Evolutionary conservation across 1,140 invertebrate genomes (phyloP).

Genomic region (Monomorium pharaonis): DNA sequence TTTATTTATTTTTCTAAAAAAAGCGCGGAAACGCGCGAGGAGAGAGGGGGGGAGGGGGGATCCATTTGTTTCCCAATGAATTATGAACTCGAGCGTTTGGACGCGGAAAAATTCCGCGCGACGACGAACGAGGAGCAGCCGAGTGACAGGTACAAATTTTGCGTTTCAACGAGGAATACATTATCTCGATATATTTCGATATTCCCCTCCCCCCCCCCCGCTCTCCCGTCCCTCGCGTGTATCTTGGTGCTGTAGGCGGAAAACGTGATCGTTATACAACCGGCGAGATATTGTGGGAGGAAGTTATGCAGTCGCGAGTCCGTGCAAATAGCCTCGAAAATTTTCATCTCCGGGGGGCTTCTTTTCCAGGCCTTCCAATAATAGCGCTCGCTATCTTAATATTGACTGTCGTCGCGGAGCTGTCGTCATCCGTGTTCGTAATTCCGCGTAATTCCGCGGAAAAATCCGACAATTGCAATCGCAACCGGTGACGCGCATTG

Average conservation of each 20-base stretch:
- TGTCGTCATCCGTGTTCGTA: background rate
- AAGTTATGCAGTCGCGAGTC: constrained; percentile 28
- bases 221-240: background rate
- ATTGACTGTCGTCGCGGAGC: background rate
- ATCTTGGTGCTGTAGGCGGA: constrained; percentile 1
- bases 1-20: constrained; percentile 57
- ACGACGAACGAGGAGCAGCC: background rate
- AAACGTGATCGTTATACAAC: constrained; percentile 75
- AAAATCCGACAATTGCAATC: background rate
- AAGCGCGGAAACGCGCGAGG: background rate
- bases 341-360: constrained; percentile 21
- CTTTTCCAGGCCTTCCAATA: constrained; percentile 3
- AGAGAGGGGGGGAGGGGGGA: too few relatives aligned
- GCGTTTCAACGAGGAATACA: background rate
- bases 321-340: constrained; percentile 32
- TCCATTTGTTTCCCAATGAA: background rate
- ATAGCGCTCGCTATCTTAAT: constrained; percentile 16
- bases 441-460: background rate
- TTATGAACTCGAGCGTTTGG: background rate
- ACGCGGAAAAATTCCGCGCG: background rate
- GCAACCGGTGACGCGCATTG: background rate
- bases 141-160: too few relatives aligned
- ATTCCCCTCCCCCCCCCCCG: too few relatives aligned
- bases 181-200: too few relatives aligned
- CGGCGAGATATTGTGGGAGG: constrained; percentile 12